Conservation (phyloP, 1,140 invertebrate genomes). For the Bemisia tabaci region DNA sequence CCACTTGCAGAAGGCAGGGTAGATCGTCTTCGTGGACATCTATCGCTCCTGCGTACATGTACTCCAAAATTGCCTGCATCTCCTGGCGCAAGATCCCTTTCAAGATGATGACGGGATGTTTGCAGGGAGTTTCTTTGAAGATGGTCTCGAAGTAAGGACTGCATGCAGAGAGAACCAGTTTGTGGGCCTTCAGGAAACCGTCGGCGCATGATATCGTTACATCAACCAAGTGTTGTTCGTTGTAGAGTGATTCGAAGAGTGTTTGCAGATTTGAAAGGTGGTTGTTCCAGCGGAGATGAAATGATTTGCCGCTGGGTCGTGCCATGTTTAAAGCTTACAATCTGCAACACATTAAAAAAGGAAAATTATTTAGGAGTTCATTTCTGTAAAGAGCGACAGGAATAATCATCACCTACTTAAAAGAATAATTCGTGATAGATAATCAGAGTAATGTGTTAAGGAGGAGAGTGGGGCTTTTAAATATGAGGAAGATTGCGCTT, state of each 20-base stretch:
- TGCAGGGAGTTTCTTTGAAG: slow-evolving; percentile 36
- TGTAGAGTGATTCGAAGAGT: slow-evolving; percentile 38
- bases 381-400: no score
- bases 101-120: slow-evolving; percentile 39
- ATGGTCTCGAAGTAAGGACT: slow-evolving; percentile 33
- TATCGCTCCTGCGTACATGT: slow-evolving; percentile 40
- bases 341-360: not conserved
- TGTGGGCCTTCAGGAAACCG: slow-evolving; percentile 35
- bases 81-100: slow-evolving; percentile 35
- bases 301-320: slow-evolving; percentile 16
- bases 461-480: no score
- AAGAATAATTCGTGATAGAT: no score
- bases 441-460: no score
- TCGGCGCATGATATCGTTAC: slow-evolving; percentile 45
- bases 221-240: slow-evolving; percentile 42
- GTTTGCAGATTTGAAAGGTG: slow-evolving; percentile 41
- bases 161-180: slow-evolving; percentile 37
- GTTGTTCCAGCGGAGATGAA: slow-evolving; percentile 39
- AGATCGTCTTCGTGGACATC: slow-evolving; percentile 36
- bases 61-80: slow-evolving; percentile 35
- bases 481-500: no score
- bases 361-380: no score
- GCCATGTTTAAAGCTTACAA: not conserved
- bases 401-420: no score
- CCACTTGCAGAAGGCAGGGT: slow-evolving; percentile 33